Percentiles rank a stretch among this genome's conserved stretches.
phyloP scores from a whole-genome alignment of 2,888 invertebrate species.

The Lydus trimaculatus region DNA sequence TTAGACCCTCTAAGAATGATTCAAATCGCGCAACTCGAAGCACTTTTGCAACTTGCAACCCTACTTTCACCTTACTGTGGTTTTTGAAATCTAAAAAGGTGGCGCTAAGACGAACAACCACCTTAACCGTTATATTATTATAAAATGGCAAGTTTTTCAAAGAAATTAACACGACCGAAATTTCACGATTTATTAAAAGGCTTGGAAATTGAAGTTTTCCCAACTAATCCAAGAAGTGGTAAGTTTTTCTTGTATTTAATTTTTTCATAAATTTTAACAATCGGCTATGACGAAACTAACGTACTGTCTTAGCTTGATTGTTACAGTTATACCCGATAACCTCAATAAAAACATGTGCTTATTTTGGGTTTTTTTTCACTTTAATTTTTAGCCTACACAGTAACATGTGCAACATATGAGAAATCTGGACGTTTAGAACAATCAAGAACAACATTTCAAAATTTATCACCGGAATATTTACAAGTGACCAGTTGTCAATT shows the following conservation, averaged over 20 bases:
- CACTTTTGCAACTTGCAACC: too few species aligned
- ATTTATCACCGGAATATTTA: background rate
- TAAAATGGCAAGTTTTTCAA: background rate
- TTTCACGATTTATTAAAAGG: background rate
- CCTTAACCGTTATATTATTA: background rate
- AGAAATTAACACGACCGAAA: background rate
- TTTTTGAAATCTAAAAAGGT: too few species aligned
- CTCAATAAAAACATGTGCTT: background rate
- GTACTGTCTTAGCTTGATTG: background rate
- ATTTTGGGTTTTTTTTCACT: background rate
- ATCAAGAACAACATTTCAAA: background rate
- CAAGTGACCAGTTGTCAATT: background rate
- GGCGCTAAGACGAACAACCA: too few species aligned
- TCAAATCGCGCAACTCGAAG: too few species aligned
- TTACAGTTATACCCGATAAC: background rate
- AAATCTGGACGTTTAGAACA: background rate
- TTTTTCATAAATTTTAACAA: background rate
- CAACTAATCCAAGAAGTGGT: background rate
- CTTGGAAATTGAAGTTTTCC: background rate
- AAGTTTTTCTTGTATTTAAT: background rate
- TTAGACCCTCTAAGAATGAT: too few species aligned
- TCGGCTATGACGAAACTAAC: background rate
- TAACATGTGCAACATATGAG: background rate
- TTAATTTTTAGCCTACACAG: background rate
- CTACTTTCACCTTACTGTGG: too few species aligned